Base-by-base conservation (phyloP, 2,113 vertebrate species). In the Saguinus imperator region DNA sequence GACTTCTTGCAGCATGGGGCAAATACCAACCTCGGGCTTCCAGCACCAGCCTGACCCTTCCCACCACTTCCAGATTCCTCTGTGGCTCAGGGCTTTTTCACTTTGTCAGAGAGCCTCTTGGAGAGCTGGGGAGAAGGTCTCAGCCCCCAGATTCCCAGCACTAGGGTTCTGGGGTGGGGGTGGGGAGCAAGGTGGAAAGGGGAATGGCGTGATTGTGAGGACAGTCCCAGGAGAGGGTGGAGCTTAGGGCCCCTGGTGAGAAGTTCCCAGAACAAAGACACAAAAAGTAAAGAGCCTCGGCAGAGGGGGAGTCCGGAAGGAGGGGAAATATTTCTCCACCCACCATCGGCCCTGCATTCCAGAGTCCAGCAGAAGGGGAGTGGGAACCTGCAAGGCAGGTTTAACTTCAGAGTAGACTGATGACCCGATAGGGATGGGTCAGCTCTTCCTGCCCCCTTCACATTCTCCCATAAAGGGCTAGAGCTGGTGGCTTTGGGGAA, bases 1-100 rank as follows among this genome's bases (percentile, higher is more conserved):
- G 97, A 98, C 96, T 95, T 97, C 94, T 98, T 97, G 90, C 97
- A 55, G 96, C 97, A 97, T 27, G 11, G 14, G 84, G 87, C 87
- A 96, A 97, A 98, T 94, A 94, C 87, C 29, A 17, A 77, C 87
- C 87, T 93, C 50, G 27, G 86, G 50, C 27, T 75, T 94, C 75
- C 64, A 72, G 91, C 79, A 70, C 87, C 37, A 83, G 80, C 82
- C 80, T 92, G 94, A 81, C 82, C 58, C 82, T 96, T 97, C 16
- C 83, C 29, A 61, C 84, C 48, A n/a, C 17, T 37, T 81, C 45
- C 90, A 81, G 96, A 73, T 87, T 89, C 90, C 45, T 97, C 50
- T 43, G 27, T 32, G 87, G 32, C 50, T 86, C 40, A 11, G 77
- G 52, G 45, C 66, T n/a, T 84, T 94, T 94, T 86, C 84, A 20